Base-by-base conservation (phyloP, 1,140 invertebrate genomes). In the Panagrolaimus sp. region DNA sequence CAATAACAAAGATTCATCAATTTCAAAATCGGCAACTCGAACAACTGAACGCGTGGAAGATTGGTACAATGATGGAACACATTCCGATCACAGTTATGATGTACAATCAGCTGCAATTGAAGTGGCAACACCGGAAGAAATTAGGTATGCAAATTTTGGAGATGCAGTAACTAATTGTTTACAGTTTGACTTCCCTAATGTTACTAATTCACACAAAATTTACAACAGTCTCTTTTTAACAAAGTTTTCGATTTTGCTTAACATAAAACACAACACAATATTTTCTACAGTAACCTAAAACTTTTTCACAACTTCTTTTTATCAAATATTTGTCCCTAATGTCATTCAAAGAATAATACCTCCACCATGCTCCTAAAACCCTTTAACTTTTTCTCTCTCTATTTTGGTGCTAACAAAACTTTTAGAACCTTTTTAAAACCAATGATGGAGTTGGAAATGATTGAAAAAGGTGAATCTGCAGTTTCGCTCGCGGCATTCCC, bases 401-500 rank as follows among this genome's bases (percentile, higher is more conserved):
- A n/a, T 58, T 38, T 38, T 38, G 2, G 2, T 38, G 32, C 32
- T 38, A 38, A 38, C 32, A 38, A 38, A 9, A 58, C 2, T 58
- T 58, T 28, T 58, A 58, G 52, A 58, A 58, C 21, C 52, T 58
- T 58, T 58, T 26, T 58, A 28, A 58, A 58, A 58, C 52, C 52
- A 5, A 58, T 58, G 52, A 58, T 58, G 52, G 52, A 58, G 5
- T 28, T 26, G 17, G 28, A 26, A 21, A 28, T 21, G 10, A 21
- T 28, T 28, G 21, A 58, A 12, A 58, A 58, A 6, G 52, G 52
- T 32, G 32, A 38, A 38, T 71, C 64, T 47, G 73, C 67, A 1
- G 65, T 78, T 15, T 76, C 74, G 2, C 48, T 79, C 3, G 74
- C 77, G 12, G 66, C 65, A 21, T 76, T 76, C 46, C 74, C 74